Evolutionary conservation across 2,797 vertebrate species (phyloP).

Genomic region (Pteronotus mesoamericanus): DNA sequence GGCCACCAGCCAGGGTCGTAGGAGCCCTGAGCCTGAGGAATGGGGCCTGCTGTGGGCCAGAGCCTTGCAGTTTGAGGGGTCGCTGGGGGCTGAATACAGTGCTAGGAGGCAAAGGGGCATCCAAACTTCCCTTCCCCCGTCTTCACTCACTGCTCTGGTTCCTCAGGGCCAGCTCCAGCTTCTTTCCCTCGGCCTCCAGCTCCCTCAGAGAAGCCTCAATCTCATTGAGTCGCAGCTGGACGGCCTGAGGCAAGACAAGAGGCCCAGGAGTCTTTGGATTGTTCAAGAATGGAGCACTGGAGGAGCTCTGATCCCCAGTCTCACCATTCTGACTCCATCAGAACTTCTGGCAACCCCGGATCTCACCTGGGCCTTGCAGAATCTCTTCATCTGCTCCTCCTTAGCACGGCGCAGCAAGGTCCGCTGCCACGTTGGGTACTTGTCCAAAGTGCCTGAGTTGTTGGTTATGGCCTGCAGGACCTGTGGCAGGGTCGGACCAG

Average conservation of each 20-base stretch:
- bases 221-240: constrained; percentile 93
- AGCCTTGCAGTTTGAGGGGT: not conserved
- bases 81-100: not conserved
- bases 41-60: not conserved
- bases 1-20: not conserved
- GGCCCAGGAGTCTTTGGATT: not conserved
- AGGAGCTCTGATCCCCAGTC: not conserved
- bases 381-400: constrained; percentile 88
- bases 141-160: constrained; percentile 84
- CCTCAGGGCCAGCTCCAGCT: constrained; percentile 87
- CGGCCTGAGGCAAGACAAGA: constrained; percentile 81
- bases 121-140: not conserved
- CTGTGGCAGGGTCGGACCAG: constrained; percentile 50
- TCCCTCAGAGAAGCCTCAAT: constrained; percentile 92
- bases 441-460: constrained; percentile 60
- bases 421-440: constrained; percentile 81
- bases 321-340: not conserved
- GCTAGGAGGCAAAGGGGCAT: not conserved
- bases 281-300: not conserved
- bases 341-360: not conserved
- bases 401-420: constrained; percentile 87
- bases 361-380: constrained; percentile 91
- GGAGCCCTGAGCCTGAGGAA: not conserved
- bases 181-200: constrained; percentile 89
- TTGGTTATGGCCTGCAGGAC: constrained; percentile 27